phyloP scores from a whole-genome alignment of 2,888 invertebrate species.

The Xestia ashworthii region DNA sequence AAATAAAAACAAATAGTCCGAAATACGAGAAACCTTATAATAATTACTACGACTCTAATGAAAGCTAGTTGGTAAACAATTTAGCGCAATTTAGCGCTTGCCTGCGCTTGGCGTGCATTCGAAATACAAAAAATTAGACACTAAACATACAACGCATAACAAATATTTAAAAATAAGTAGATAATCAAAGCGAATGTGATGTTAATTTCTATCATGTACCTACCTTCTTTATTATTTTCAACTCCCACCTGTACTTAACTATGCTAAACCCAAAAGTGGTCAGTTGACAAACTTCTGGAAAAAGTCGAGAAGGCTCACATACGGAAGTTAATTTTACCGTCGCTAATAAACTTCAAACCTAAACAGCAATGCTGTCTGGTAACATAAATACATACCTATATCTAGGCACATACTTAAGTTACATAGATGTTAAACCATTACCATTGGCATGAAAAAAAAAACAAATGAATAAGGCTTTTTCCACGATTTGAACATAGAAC shows the following conservation, averaged over 20 bases:
- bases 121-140: too few species aligned
- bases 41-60: too few species aligned
- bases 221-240: neutral
- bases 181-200: neutral
- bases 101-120: too few species aligned
- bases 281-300: neutral
- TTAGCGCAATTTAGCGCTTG: too few species aligned
- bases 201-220: neutral
- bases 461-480: neutral
- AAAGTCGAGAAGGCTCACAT: slow-evolving; percentile 1
- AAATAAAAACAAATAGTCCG: too few species aligned
- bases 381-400: neutral
- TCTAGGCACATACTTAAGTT: neutral
- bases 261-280: neutral
- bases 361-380: neutral
- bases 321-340: slow-evolving; percentile 8
- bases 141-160: too few species aligned
- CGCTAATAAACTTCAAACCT: neutral
- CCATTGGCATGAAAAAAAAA: neutral
- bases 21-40: too few species aligned
- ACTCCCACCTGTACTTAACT: neutral
- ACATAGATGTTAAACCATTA: neutral
- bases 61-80: too few species aligned
- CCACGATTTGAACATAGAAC: neutral
- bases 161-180: neutral